Conservation (phyloP, 2,113 vertebrate species). For the Hippocampus guttulatus region DNA sequence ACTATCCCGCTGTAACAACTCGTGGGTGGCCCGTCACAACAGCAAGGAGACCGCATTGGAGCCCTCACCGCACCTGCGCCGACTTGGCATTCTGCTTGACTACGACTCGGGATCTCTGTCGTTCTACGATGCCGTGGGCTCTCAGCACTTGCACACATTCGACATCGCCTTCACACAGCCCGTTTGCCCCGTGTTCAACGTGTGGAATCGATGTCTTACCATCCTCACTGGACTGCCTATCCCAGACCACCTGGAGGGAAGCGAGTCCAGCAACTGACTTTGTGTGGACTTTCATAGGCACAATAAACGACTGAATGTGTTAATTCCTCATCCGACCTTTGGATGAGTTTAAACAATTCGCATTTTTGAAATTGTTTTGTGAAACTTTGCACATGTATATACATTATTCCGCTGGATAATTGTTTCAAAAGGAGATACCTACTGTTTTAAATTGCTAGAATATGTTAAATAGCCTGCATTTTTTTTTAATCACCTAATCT, state of each 20-base stretch:
- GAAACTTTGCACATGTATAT: conserved; percentile 79
- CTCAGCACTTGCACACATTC: conserved; percentile 92
- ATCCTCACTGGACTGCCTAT: conserved; percentile 96
- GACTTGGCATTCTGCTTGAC: conserved; percentile 90
- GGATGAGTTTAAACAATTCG: conserved; percentile 51
- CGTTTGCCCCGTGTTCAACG: conserved; percentile 92
- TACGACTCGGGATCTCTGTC: conserved; percentile 90
- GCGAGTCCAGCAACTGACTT: conserved; percentile 79
- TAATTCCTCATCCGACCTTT: conserved; percentile 68
- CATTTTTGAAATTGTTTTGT: conserved; percentile 40
- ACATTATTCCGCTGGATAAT: conserved; percentile 68
- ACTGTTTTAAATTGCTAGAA: conserved; percentile 15
- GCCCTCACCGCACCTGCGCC: conserved; percentile 86
- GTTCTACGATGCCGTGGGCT: conserved; percentile 92
- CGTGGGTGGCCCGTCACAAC: conserved; percentile 92
- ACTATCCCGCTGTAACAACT: conserved; percentile 91
- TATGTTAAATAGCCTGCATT: conserved; percentile 31
- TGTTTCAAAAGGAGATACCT: conserved; percentile 45
- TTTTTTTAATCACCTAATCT: conserved; percentile 19
- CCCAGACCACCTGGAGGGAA: conserved; percentile 90
- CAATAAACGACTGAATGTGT: conserved; percentile 35
- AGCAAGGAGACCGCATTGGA: conserved; percentile 91
- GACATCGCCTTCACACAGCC: conserved; percentile 90
- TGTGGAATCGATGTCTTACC: conserved; percentile 97
- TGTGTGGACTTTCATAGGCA: no score